Evolutionary conservation across 1,140 invertebrate genomes (phyloP).

Genomic region (Acromyrmex heyeri): DNA sequence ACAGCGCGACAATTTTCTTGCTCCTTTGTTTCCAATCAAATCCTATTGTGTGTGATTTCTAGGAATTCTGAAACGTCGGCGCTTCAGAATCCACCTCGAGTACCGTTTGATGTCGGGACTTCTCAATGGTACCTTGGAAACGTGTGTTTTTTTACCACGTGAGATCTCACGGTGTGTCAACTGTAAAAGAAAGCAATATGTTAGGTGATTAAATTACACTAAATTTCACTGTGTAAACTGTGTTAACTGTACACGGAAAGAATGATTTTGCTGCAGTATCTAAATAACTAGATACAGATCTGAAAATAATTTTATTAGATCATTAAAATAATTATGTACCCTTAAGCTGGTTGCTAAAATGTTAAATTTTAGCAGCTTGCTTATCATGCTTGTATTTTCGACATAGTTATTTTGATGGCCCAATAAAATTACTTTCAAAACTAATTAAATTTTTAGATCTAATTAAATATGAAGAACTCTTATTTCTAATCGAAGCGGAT

Average conservation of each 20-base stretch:
- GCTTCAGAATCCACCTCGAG: constrained; percentile 64
- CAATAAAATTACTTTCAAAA: no score
- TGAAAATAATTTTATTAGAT: no score
- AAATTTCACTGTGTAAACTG: not conserved
- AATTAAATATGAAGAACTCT: no score
- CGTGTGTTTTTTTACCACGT: constrained; percentile 45
- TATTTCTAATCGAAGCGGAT: no score
- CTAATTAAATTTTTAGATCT: no score
- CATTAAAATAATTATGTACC: no score
- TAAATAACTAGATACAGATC: no score
- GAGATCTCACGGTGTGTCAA: constrained; percentile 64
- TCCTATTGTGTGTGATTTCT: constrained; percentile 50
- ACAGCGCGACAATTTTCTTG: not conserved
- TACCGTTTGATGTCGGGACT: constrained; percentile 52
- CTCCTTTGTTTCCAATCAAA: constrained; percentile 24
- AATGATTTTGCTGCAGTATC: no score
- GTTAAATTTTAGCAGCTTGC: no score
- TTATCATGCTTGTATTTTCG: no score
- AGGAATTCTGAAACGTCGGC: constrained; percentile 57
- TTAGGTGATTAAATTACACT: not conserved
- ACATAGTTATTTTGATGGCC: no score
- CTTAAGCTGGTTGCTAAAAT: no score
- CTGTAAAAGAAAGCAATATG: constrained; percentile 58
- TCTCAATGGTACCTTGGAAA: constrained; percentile 29
- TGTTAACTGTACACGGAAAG: not conserved